Percentiles rank a stretch among this genome's conserved stretches.
Evolutionary conservation across 2,113 vertebrate species (phyloP).

Genomic region (Thryonomys swinderianus): DNA sequence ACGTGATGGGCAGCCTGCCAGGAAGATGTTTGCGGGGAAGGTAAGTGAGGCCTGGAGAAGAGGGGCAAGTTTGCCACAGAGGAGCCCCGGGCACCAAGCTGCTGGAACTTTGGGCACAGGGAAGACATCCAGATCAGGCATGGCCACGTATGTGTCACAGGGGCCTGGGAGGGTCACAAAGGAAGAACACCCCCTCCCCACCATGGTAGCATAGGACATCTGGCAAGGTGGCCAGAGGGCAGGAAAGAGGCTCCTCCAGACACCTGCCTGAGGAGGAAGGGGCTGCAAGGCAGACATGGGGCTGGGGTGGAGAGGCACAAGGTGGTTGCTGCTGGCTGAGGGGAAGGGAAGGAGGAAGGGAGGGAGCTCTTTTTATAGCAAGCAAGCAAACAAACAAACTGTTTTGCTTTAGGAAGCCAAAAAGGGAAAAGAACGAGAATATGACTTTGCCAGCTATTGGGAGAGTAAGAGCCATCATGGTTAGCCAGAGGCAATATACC

Average conservation of each 20-base stretch:
- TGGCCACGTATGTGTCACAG: fast-evolving
- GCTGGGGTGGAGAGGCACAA: background rate
- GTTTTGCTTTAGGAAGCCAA: constrained; percentile 46
- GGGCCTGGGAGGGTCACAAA: background rate
- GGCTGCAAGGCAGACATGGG: fast-evolving
- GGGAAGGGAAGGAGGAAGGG: background rate
- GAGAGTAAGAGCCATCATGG: fast-evolving
- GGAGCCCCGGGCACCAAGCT: background rate
- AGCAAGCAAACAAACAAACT: constrained; percentile 59
- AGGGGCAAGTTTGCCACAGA: background rate
- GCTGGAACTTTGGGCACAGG: fast-evolving
- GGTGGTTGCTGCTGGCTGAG: background rate
- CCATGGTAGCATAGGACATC: background rate
- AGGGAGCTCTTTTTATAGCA: constrained; percentile 46
- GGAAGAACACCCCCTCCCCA: background rate
- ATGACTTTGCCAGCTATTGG: fast-evolving
- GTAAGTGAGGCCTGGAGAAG: background rate
- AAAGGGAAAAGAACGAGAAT: fast-evolving
- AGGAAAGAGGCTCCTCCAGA: background rate
- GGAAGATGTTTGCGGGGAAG: background rate
- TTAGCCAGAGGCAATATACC: fast-evolving
- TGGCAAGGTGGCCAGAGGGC: background rate
- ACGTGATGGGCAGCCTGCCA: background rate
- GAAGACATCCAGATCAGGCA: background rate
- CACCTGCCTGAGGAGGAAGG: constrained; percentile 35